Percentiles rank a stretch among this genome's conserved stretches.
phyloP scores from a whole-genome alignment of 1,140 invertebrate species.

The Drosophila lacteicornis region DNA sequence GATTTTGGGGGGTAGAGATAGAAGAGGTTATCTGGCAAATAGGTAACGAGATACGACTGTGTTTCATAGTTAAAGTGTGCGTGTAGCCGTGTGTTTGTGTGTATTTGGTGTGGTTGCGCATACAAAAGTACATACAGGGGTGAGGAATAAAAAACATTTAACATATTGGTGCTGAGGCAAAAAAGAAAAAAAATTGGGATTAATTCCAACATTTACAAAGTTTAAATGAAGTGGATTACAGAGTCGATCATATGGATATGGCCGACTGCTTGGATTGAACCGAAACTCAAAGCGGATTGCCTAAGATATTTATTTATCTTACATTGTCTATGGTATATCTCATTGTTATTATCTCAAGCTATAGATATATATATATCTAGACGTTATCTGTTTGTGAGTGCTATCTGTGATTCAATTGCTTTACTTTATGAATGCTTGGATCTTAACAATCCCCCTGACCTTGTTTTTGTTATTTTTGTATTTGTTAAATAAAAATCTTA shows the following conservation, averaged over 20 bases:
- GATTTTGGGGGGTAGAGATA: constrained; percentile 16
- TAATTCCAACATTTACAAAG: constrained; percentile 28
- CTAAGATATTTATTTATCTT: background rate
- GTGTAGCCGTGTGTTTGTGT: constrained; percentile 34
- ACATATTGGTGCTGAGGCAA: constrained; percentile 22
- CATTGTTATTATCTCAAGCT: background rate
- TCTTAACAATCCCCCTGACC: background rate
- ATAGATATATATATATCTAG: too few species aligned
- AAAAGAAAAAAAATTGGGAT: constrained; percentile 5
- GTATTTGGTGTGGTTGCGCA: constrained; percentile 29
- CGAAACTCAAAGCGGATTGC: constrained; percentile 8
- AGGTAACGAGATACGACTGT: constrained; percentile 39
- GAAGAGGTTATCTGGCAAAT: constrained; percentile 48
- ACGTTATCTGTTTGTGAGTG: background rate
- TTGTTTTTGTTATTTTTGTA: background rate
- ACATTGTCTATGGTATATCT: background rate
- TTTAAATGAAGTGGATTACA: constrained; percentile 27
- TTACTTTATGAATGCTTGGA: too few species aligned
- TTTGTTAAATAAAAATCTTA: background rate
- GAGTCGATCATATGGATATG: background rate
- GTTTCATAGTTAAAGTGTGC: constrained; percentile 28
- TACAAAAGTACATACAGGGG: constrained; percentile 20
- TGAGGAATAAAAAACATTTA: constrained; percentile 16
- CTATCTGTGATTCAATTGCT: background rate
- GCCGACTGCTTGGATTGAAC: background rate